Percentiles rank a stretch among this genome's conserved stretches.
These are phyloP conservation scores for Drosophila nikananu DNA, from an alignment of 1,140 invertebrate species.

Conservation along the genomic window DNA sequence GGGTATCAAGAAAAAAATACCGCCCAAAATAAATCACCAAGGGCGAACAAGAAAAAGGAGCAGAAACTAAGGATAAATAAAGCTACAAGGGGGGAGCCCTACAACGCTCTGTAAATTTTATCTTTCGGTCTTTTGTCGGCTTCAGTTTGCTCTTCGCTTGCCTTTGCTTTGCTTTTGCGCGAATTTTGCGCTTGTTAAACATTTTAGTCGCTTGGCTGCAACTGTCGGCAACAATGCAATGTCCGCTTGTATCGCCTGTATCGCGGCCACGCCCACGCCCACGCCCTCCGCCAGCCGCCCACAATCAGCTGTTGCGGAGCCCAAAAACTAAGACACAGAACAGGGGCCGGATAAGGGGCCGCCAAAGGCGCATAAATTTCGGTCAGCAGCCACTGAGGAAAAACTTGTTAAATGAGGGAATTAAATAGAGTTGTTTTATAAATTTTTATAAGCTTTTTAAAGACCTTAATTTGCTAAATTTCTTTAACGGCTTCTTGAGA, in stretches of 20 bases:
- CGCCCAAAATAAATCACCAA: constrained; percentile 43
- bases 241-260: constrained; percentile 44
- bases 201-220: constrained; percentile 72
- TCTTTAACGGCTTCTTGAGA: no score
- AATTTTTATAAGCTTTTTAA: no score
- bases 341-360: constrained; percentile 24
- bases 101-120: constrained; percentile 38
- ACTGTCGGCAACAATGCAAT: constrained; percentile 69
- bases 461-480: no score
- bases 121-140: constrained; percentile 44
- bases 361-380: constrained; percentile 45
- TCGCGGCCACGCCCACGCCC: constrained; percentile 1
- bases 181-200: constrained; percentile 77
- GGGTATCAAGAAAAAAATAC: constrained; percentile 29
- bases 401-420: background rate
- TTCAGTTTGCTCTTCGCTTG: constrained; percentile 19
- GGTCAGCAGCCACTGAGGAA: constrained; percentile 12
- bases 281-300: background rate
- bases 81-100: constrained; percentile 3
- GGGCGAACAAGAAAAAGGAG: constrained; percentile 2
- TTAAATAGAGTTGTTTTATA: no score
- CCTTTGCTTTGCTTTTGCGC: constrained; percentile 38
- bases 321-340: background rate
- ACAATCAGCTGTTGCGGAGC: constrained; percentile 6
- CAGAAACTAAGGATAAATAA: background rate